Percentiles rank a stretch among this genome's conserved stretches.
These are phyloP conservation scores for Ormyrus labotus DNA, from an alignment of 2,888 invertebrate species.

Conservation along the genomic window DNA sequence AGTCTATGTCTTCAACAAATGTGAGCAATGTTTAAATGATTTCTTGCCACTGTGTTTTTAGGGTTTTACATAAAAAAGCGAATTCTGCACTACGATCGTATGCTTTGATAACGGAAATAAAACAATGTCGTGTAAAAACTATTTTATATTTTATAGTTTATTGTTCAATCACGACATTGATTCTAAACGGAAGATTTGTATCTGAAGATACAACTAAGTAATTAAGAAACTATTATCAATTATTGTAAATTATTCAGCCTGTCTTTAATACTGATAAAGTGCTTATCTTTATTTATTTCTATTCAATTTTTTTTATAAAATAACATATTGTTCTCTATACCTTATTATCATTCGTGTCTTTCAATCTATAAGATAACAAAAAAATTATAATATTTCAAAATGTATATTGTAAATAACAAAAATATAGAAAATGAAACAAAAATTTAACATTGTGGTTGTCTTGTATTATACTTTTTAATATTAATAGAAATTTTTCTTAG, in stretches of 20 bases:
- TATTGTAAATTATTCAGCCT: slow-evolving; percentile 50
- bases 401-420: slow-evolving; percentile 59
- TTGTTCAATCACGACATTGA: slow-evolving; percentile 45
- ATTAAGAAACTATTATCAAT: slow-evolving; percentile 40
- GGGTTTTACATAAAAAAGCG: slow-evolving; percentile 27
- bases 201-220: slow-evolving; percentile 32
- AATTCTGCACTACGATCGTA: slow-evolving; percentile 27
- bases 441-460: slow-evolving; percentile 32
- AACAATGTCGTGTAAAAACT: slow-evolving; percentile 42
- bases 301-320: slow-evolving; percentile 33
- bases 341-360: slow-evolving; percentile 50
- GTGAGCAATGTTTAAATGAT: too few species aligned
- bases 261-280: slow-evolving; percentile 48
- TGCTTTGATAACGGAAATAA: slow-evolving; percentile 28
- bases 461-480: slow-evolving; percentile 9
- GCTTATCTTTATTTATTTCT: slow-evolving; percentile 54
- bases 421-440: slow-evolving; percentile 56
- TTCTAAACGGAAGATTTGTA: slow-evolving; percentile 31
- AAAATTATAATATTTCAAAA: slow-evolving; percentile 51
- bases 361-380: slow-evolving; percentile 45
- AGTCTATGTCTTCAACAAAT: too few species aligned
- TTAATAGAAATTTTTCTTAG: not conserved
- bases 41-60: too few species aligned
- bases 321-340: slow-evolving; percentile 46
- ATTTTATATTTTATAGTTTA: slow-evolving; percentile 56